Evolutionary conservation across 1,140 invertebrate species (phyloP).

Genomic region (Bombus huntii): DNA sequence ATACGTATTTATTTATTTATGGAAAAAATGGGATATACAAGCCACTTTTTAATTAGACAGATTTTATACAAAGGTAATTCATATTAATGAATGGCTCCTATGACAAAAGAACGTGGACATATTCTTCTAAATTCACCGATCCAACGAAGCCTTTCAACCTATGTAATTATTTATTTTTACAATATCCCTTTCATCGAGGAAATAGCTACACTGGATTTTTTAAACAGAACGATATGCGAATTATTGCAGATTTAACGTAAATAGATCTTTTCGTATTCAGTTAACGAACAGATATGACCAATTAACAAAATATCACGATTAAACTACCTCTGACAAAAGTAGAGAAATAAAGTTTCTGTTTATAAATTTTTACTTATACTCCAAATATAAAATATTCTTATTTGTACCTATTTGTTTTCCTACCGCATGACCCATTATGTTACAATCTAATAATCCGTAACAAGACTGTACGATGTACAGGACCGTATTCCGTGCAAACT

Average conservation of each 20-base stretch:
- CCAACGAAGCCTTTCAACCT: too few species aligned
- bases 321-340: not conserved
- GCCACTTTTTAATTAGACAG: too few species aligned
- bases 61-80: too few species aligned
- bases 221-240: accelerated
- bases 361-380: too few species aligned
- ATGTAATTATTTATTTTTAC: not conserved
- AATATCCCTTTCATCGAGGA: not conserved
- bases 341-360: not conserved
- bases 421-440: not conserved
- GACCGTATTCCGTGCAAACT: not conserved
- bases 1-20: too few species aligned
- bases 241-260: not conserved
- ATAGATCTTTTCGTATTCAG: too few species aligned
- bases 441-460: not conserved
- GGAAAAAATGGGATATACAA: too few species aligned
- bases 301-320: not conserved
- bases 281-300: not conserved
- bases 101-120: too few species aligned
- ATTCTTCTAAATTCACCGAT: too few species aligned
- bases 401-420: not conserved
- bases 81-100: too few species aligned
- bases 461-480: not conserved
- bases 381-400: too few species aligned
- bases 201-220: not conserved